Evolutionary conservation across 2,797 vertebrate genomes (phyloP), one percentile per base, ranked within the genome.

Genomic region (Eremophila alpestris): DNA sequence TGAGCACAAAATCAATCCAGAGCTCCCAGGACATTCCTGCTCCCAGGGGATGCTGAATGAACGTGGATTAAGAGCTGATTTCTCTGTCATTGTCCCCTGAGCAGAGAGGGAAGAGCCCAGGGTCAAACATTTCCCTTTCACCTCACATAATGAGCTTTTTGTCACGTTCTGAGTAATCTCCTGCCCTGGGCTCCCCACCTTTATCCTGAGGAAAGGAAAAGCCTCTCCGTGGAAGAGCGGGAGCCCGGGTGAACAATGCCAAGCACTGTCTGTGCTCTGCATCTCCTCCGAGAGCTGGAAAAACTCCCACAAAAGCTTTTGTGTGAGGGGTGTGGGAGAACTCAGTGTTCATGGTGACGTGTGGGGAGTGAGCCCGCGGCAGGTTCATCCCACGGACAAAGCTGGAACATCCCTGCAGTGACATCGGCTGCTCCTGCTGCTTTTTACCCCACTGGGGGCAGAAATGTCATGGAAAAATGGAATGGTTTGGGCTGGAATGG

Each of bases 181-280:
- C 36, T 83, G n/a, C 54, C 68, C 62, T 92, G 36, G 79, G 93
- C 89, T 93, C 17, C 43, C 45, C 34, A 38, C 29, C 68, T 87
- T 81, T 27, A 19, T 68, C 49, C 75, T 15, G 54, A 12, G 38
- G 84, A 48, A 51, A 41, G 56, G 62, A 41, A 14, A 83, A 36
- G 3, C 51, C 71, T 87, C n/a, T 46, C 76, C 85, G 41, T 12
- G 23, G 56, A 60, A 88, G 78, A 76, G 18, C 1, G 4, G 32
- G 21, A 30, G 2, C 49, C 23, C 3, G 29, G 76, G 63, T 4
- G 64, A 40, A 74, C 62, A 59, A 22, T 70, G 55, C 46, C 56
- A 38, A 68, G 65, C 5, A 5, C 34, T 75, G 63, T 52, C 60
- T 32, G 62, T 19, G 65, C 71, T 71, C 68, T 22, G 48, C 48